Percentiles rank a stretch among this genome's conserved stretches.
These are phyloP conservation scores for Vidua macroura DNA, from an alignment of 2,113 vertebrate species.

Conservation along the genomic window DNA sequence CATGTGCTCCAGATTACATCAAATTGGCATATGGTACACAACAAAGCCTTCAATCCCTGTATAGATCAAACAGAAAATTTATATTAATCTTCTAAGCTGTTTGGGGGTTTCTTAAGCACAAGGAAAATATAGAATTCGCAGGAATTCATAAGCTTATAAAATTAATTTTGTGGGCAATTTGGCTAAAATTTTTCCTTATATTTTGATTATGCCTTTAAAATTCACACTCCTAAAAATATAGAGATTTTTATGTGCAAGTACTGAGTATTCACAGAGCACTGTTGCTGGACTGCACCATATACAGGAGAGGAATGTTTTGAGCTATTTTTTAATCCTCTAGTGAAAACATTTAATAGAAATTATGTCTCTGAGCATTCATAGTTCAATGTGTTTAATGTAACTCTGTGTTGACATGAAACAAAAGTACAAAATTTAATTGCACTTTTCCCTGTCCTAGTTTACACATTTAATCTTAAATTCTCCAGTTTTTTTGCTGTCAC, in stretches of 20 bases:
- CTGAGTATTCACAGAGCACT: neutral
- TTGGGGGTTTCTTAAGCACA: neutral
- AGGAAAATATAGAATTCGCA: neutral
- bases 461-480: neutral
- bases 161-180: conserved; percentile 17
- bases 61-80: conserved; percentile 47
- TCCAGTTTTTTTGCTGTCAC: neutral
- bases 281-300: neutral
- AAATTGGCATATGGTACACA: conserved; percentile 46
- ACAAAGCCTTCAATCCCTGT: conserved; percentile 21
- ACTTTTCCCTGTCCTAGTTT: neutral
- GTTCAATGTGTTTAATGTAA: neutral
- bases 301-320: neutral
- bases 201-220: conserved; percentile 35
- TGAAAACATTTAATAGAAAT: neutral
- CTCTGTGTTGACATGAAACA: neutral
- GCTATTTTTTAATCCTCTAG: neutral
- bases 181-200: conserved; percentile 6
- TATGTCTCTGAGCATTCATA: neutral
- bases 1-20: conserved; percentile 58
- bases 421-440: neutral
- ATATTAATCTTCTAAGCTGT: conserved; percentile 41
- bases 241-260: neutral
- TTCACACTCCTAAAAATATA: neutral
- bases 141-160: conserved; percentile 46